These are phyloP conservation scores for Bemisia tabaci DNA, from an alignment of 1,140 invertebrate species.

Conservation along the genomic window DNA sequence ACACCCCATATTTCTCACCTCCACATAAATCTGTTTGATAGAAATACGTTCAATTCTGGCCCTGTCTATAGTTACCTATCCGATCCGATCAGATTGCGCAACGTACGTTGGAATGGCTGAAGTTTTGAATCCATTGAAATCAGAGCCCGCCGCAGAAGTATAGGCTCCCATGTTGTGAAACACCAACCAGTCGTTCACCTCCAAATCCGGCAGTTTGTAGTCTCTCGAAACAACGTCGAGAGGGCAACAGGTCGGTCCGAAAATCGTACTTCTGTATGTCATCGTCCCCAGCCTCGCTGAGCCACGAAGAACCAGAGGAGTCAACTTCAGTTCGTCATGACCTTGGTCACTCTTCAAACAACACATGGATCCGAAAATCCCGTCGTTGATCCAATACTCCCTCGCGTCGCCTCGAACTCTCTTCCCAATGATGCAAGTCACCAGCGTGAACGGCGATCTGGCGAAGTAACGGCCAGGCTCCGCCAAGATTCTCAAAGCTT, in stretches of 20 bases:
- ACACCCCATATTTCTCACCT: no score
- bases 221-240: constrained; percentile 69
- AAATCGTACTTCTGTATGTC: no score
- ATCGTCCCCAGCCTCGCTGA: no score
- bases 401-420: constrained; percentile 43
- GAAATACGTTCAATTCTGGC: no score
- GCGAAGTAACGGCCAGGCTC: constrained; percentile 92
- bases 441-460: constrained; percentile 79
- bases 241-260: constrained; percentile 94
- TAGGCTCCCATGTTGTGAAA: constrained; percentile 92
- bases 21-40: no score
- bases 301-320: no score
- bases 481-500: constrained; percentile 67
- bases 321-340: no score
- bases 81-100: no score
- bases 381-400: constrained; percentile 89
- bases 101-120: no score
- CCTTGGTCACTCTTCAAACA: no score
- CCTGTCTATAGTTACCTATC: no score
- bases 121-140: constrained; percentile 89
- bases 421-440: constrained; percentile 71
- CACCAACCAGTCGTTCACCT: constrained; percentile 67
- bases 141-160: constrained; percentile 70
- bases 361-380: constrained; percentile 97
- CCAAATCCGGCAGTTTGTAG: constrained; percentile 52